Evolutionary conservation across 2,113 vertebrate species (phyloP), one percentile per base, ranked within the genome.

Genomic region (Setophaga petechia): DNA sequence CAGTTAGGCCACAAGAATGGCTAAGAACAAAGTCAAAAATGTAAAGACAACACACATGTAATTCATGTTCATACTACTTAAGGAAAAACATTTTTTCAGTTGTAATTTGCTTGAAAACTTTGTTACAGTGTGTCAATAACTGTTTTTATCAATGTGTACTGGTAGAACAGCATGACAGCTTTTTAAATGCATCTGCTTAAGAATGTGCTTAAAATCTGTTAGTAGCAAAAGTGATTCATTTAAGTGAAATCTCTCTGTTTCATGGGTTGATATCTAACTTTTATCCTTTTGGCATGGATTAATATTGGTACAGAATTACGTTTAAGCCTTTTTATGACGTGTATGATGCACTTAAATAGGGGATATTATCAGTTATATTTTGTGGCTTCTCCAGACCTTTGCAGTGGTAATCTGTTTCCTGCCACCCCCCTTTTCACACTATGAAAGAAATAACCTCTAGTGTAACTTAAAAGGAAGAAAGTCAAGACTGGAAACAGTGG

Each of bases 371-470:
- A 41, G 1, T 65, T 28, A 13, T 5, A 5, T 71, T 12, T 11
- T 51, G 19, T 30, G 12, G 20, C 22, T 79, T 22, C 55, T 27
- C 9, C 51, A 57, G 72, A 41, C 16, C 6, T 49, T 46, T 49
- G 43, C 57, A 72, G 46, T 73, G 6, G 37, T 30, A 6, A 65
- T 68, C 43, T 24, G 28, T 16, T 33, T 24, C 6, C 11, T 4
- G 0, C 1, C 7, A 24, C 0, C 13, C 5, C 11, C 1, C n/a
- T 69, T 66, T 44, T 49, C 55, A 46, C 12, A 62, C 25, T 19
- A 31, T 35, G 22, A 51, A 66, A 86, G 37, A 78, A 85, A 55
- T 31, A 72, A 61, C 12, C 4, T 33, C 6, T 44, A 89, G 12
- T 14, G 6, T 86, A 35, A 69, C 4, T 37, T 62, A 21, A 69